Base-by-base conservation (phyloP, 2,113 vertebrate genomes). In the Progne subis region DNA sequence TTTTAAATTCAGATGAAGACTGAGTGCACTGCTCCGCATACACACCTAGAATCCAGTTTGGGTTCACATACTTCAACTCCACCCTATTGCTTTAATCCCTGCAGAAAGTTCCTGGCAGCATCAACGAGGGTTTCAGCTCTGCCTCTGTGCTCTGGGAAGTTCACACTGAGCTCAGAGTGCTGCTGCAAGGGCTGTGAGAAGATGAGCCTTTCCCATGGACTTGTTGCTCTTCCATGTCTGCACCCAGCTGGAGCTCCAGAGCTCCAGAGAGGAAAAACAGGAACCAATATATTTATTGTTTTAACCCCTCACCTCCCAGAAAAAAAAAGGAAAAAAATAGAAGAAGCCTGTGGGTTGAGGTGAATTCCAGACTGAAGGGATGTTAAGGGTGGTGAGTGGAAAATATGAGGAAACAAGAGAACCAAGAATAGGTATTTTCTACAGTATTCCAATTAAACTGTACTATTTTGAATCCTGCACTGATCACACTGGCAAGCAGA, bases 191-290 rank as follows among this genome's bases (percentile, higher is more conserved):
- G 43, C 67, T 95, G 84, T 95, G 93, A 93, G 90, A 96, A 96
- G 96, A 95, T 59, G 52, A 96, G 79, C 37, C 31, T 95, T 97
- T 96, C 95, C 95, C 95, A 97, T 94, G 79, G 94, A 93, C 76
- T 88, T 68, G 72, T 88, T 92, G 31, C 95, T 88, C 49, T 92
- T 93, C 90, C 64, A 24, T 63, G 60, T 75, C 94, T 83, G 71
- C 82, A 81, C 88, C 60, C 96, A 96, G 90, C 94, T 96, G 94
- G 93, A 95, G 79, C 82, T 71, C 85, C 93, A 80, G 69, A 94
- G 79, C 79, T 94, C 79, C 85, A 86, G 68, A 59, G 68, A 93
- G 56, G 37, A 59, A 91, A 96, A 95, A 88, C 87, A 96, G 88
- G 94, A 96, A 95, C 90, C 52, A 81, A 92, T 64, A 47, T 86